These are phyloP conservation scores for Zygogramma bicolorata DNA, from an alignment of 2,888 invertebrate genomes.

Conservation along the genomic window DNA sequence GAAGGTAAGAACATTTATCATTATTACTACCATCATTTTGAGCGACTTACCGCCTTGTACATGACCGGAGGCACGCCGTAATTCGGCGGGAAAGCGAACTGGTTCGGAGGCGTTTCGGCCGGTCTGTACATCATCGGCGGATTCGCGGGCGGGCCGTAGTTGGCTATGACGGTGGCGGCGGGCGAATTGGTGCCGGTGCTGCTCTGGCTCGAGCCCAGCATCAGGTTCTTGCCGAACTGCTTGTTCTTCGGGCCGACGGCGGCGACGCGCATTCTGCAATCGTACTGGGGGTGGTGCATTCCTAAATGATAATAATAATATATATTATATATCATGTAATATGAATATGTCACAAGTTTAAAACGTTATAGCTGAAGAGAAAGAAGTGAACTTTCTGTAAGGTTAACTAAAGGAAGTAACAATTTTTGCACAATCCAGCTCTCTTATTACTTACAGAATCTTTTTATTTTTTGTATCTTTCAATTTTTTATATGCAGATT, in stretches of 20 bases:
- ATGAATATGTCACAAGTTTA: neutral
- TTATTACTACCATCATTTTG: too few relatives aligned
- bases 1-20: too few relatives aligned
- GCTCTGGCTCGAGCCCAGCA: constrained; percentile 61
- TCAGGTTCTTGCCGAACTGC: constrained; percentile 47
- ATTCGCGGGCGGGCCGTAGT: constrained; percentile 57
- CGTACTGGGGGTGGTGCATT: constrained; percentile 23
- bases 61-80: constrained; percentile 57
- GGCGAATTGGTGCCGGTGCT: constrained; percentile 65
- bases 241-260: constrained; percentile 32
- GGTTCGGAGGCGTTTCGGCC: constrained; percentile 63
- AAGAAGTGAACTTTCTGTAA: too few relatives aligned
- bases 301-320: neutral
- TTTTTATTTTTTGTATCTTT: too few relatives aligned
- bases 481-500: too few relatives aligned
- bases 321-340: neutral
- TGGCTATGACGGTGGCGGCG: constrained; percentile 62
- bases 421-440: too few relatives aligned
- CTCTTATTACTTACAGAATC: too few relatives aligned
- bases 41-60: constrained; percentile 62
- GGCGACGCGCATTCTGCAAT: constrained; percentile 31
- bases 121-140: constrained; percentile 57
- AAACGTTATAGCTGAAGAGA: too few relatives aligned
- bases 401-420: too few relatives aligned
- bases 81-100: constrained; percentile 56